These are phyloP conservation scores for Tetrao urogallus DNA, from an alignment of 2,113 vertebrate genomes.

Conservation along the genomic window DNA sequence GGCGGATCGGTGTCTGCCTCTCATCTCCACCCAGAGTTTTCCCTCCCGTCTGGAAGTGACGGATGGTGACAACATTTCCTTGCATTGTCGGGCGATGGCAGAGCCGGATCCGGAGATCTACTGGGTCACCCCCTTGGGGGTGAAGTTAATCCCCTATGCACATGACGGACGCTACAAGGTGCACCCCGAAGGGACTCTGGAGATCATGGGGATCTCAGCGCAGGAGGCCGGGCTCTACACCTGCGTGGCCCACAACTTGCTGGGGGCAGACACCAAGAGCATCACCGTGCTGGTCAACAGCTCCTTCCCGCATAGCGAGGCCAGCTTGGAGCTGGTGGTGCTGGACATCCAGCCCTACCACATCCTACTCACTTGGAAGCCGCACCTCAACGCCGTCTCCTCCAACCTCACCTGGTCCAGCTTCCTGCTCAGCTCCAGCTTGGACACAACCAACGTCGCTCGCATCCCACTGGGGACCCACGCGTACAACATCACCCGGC, in stretches of 20 bases:
- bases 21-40: slow-evolving; percentile 86
- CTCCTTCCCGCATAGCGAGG: slow-evolving; percentile 56
- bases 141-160: slow-evolving; percentile 75
- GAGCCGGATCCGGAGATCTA: slow-evolving; percentile 93
- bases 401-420: slow-evolving; percentile 90
- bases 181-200: slow-evolving; percentile 89
- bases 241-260: slow-evolving; percentile 93
- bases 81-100: slow-evolving; percentile 93
- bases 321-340: slow-evolving; percentile 75
- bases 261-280: slow-evolving; percentile 91
- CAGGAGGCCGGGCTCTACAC: slow-evolving; percentile 91
- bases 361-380: slow-evolving; percentile 86
- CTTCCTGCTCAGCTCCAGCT: slow-evolving; percentile 53
- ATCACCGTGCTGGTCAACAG: slow-evolving; percentile 84
- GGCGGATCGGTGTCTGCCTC: slow-evolving; percentile 90
- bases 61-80: slow-evolving; percentile 72
- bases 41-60: slow-evolving; percentile 81
- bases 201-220: slow-evolving; percentile 80
- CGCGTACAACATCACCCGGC: slow-evolving; percentile 90
- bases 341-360: slow-evolving; percentile 82
- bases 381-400: slow-evolving; percentile 81
- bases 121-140: slow-evolving; percentile 91
- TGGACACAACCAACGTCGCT: slow-evolving; percentile 70
- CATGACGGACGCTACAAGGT: slow-evolving; percentile 76
- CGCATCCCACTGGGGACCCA: slow-evolving; percentile 88